Evolutionary conservation across 2,797 vertebrate genomes (phyloP).

Genomic region (Acomys russatus): DNA sequence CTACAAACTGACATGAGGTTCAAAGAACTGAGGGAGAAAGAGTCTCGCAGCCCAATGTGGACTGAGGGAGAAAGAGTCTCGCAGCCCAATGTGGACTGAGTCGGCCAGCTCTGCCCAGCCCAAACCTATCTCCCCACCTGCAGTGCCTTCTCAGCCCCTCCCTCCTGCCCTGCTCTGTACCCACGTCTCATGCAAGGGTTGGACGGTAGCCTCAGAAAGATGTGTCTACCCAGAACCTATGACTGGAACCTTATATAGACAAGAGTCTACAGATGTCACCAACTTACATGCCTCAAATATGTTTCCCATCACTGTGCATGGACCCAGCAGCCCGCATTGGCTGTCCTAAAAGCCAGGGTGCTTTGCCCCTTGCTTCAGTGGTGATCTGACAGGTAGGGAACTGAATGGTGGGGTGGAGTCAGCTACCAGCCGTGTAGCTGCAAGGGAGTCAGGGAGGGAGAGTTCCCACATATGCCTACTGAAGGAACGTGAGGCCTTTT

Average conservation of each 20-base stretch:
- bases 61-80: not conserved
- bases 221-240: not conserved
- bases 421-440: not conserved
- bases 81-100: accelerated
- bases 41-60: not conserved
- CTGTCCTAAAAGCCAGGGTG: not conserved
- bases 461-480: not conserved
- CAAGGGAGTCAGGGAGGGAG: not conserved
- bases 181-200: not conserved
- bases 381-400: not conserved
- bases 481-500: accelerated
- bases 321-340: not conserved
- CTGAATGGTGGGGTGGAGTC: not conserved
- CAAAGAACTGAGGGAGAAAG: not conserved
- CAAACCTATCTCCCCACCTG: not conserved
- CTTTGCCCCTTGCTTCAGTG: accelerated
- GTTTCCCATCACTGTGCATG: not conserved
- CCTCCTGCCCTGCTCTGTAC: not conserved
- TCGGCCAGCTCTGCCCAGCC: not conserved
- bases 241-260: not conserved
- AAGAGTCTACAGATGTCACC: not conserved
- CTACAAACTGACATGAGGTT: not conserved
- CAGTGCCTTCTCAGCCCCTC: not conserved
- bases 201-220: not conserved
- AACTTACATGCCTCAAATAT: not conserved